Conservation (phyloP, 2,113 vertebrate species). For the Lota lota region DNA sequence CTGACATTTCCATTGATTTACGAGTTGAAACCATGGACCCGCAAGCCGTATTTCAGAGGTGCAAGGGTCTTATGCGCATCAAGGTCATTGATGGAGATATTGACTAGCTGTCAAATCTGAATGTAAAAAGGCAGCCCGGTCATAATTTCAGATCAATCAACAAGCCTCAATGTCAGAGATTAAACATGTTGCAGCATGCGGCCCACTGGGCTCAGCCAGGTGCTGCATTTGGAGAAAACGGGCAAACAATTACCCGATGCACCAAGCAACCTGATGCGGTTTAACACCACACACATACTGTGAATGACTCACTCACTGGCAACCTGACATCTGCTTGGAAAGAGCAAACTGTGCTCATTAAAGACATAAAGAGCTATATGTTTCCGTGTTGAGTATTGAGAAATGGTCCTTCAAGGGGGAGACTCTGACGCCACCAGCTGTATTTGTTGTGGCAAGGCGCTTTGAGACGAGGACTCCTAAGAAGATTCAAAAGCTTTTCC, state of each 20-base stretch:
- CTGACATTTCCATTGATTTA: conserved; percentile 41
- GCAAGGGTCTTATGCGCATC: conserved; percentile 24
- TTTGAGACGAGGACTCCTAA: too few species aligned
- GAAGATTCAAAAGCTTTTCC: conserved; percentile 35
- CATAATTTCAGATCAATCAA: conserved; percentile 55
- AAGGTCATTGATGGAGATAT: conserved; percentile 45
- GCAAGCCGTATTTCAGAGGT: conserved; percentile 34
- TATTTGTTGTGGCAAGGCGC: too few species aligned
- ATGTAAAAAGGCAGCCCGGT: conserved; percentile 37
- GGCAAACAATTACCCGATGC: too few species aligned
- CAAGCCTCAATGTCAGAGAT: conserved; percentile 28
- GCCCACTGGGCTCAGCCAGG: conserved; percentile 6
- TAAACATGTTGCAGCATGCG: conserved; percentile 26
- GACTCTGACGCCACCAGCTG: too few species aligned
- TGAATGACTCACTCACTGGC: too few species aligned
- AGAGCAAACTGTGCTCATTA: too few species aligned
- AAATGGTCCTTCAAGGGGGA: too few species aligned
- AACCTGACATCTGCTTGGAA: too few species aligned
- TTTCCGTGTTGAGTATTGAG: too few species aligned
- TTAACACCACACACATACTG: too few species aligned
- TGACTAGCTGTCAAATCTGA: conserved; percentile 59
- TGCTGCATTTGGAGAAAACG: not conserved
- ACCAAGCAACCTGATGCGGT: too few species aligned
- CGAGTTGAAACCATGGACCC: conserved; percentile 36
- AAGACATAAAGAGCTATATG: too few species aligned